These are phyloP conservation scores for Syndactyla subalaris DNA, from an alignment of 2,797 vertebrate genomes.

Conservation along the genomic window DNA sequence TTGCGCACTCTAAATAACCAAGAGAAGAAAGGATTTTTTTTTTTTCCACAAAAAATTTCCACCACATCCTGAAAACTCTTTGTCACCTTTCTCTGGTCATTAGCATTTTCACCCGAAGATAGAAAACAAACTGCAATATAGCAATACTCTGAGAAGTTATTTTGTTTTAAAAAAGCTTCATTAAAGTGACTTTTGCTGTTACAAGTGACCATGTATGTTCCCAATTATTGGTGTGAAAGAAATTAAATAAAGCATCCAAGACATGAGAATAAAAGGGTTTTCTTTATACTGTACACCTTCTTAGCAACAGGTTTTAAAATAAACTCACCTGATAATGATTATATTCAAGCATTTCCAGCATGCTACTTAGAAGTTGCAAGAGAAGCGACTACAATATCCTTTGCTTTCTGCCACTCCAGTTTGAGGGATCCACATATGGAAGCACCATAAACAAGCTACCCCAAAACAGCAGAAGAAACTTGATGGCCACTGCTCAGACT, in stretches of 20 bases:
- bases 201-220: rapidly evolving
- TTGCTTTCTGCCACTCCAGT: conserved; percentile 47
- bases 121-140: not conserved
- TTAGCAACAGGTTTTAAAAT: not conserved
- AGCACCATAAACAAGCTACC: conserved; percentile 71
- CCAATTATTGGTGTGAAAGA: not conserved
- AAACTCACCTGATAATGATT: conserved; percentile 95
- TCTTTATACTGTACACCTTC: not conserved
- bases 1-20: not conserved
- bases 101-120: rapidly evolving
- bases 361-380: conserved; percentile 67
- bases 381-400: conserved; percentile 35
- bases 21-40: not conserved
- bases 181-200: not conserved
- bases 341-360: conserved; percentile 99
- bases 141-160: not conserved
- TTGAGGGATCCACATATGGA: conserved; percentile 38
- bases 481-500: conserved; percentile 72
- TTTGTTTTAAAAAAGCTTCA: not conserved
- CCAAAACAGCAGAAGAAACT: conserved; percentile 66
- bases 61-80: not conserved
- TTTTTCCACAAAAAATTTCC: not conserved
- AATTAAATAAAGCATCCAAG: not conserved
- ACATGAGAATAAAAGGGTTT: not conserved
- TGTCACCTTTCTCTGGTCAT: not conserved